Base-by-base conservation (phyloP, 2,888 invertebrate species). In the Cetonia aurata region DNA sequence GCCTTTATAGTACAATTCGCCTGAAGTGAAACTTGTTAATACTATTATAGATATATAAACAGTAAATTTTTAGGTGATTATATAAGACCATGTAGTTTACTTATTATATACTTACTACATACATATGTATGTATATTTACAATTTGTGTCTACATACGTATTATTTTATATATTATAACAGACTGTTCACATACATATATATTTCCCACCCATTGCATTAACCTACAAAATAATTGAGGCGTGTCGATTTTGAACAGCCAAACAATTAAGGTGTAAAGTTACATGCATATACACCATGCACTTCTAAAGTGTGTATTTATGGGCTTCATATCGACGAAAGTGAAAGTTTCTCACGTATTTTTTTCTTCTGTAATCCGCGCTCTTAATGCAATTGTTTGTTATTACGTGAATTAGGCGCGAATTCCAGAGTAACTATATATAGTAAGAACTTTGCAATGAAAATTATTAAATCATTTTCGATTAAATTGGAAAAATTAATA, bases 301-400 rank as follows among this genome's bases (percentile, higher is more conserved):
- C 50, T 37, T 52, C 17, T 12, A 19, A 13, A 13, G 50, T 33
- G 6, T 19, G 17, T 33, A 33, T 37, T 3, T 37, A 37, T 37
- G 17, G 17, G 25, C 17, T 56, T 4, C 15, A 37, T 37, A 31
- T 33, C 55, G n/a, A n/a, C 55, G n/a, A n/a, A 42, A 42, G 17
- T 17, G 57, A 57, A 57, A 57, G 57, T 57, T 17, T 57, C 57
- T 4, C 57, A 42, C 42, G 42, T 57, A 1, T 12, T 42, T 57
- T 57, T 57, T 42, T 19, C 6, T 4, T 4, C 37, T 10, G 37
- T 37, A 6, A 37, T 37, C 37, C 37, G 6, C 37, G 37, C 9
- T 10, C 3, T 25, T 25, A 25, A 10, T 37, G 37, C 8, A 8
- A 10, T 37, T 37, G 37, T 37, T 37, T 37, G 37, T 37, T 10